Evolutionary conservation across 2,888 invertebrate genomes (phyloP), one percentile per base, ranked within the genome.

Genomic region (Conops quadrifasciatus): DNA sequence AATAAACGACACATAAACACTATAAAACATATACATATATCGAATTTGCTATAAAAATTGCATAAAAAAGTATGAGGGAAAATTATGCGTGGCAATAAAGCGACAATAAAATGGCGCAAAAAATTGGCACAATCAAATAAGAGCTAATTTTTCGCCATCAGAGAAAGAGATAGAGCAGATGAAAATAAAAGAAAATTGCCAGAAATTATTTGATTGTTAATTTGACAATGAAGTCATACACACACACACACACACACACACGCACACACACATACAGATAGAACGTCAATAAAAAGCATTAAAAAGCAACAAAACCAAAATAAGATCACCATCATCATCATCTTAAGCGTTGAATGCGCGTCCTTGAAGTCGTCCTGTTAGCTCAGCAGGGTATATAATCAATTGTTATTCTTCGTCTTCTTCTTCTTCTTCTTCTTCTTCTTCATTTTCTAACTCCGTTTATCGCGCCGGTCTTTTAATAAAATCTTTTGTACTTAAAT

Each of bases 31-130:
- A 49, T 19, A 49, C 49, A 43, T 13, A 43, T 13, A 49, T 19
- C 51, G 28, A 53, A 65, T 65, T 49, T 65, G 28, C n/a, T n/a
- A 53, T 51, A 51, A 51, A 36, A 36, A 36, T 36, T 36, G 7
- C 28, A 30, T 7, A 28, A 56, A 67, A 56, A 53, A n/a, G n/a
- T n/a, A n/a, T n/a, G n/a, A n/a, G 36, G 43, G 26, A 26, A 59
- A 45, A 60, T 58, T 62, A 63, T 70, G 53, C 51, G 47, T 62
- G 63, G 56, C 56, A 53, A 36, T 70, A 70, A 70, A 58, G 53
- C 56, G 24, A 43, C 53, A 24, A 11, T 47, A 59, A 68, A 59
- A 47, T 49, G 59, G 60, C 7, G 43, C n/a, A n/a, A 64, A 56
- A 70, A 26, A 68, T 60, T 67, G 24, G 58, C 43, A 56, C 58